These are phyloP conservation scores for Baryphthengus martii DNA, from an alignment of 2,113 vertebrate species.

Conservation along the genomic window DNA sequence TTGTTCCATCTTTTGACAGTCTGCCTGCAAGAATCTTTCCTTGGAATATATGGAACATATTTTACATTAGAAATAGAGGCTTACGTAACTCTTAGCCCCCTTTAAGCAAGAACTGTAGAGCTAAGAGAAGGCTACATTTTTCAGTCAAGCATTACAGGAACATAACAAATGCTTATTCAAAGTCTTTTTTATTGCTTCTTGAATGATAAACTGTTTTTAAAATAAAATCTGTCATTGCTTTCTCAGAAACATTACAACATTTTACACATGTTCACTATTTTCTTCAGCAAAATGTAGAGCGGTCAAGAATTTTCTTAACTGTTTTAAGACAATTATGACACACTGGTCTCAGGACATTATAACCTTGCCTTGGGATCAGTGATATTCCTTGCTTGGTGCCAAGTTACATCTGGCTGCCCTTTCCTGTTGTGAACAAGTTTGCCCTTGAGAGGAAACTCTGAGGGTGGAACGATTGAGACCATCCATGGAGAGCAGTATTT, in stretches of 20 bases:
- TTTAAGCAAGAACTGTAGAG: background rate
- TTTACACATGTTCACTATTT: background rate
- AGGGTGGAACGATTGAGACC: background rate
- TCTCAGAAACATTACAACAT: background rate
- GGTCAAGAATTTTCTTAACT: background rate
- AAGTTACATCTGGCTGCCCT: background rate
- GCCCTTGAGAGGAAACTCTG: background rate
- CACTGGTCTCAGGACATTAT: background rate
- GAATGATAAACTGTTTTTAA: background rate
- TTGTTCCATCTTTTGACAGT: slow-evolving; percentile 7
- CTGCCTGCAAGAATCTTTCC: background rate
- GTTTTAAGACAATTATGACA: background rate
- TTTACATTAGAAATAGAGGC: slow-evolving; percentile 10
- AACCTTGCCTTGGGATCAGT: background rate
- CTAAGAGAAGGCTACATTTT: background rate
- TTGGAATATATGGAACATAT: background rate
- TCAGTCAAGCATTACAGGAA: background rate
- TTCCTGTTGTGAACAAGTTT: background rate
- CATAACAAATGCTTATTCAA: background rate
- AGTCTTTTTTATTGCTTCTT: background rate
- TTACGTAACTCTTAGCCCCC: background rate
- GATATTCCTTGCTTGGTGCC: background rate
- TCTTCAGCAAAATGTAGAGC: background rate
- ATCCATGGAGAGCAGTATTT: background rate
- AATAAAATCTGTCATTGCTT: background rate